phyloP scores from a whole-genome alignment of 2,113 vertebrate genomes.

The Tor tambroides region DNA sequence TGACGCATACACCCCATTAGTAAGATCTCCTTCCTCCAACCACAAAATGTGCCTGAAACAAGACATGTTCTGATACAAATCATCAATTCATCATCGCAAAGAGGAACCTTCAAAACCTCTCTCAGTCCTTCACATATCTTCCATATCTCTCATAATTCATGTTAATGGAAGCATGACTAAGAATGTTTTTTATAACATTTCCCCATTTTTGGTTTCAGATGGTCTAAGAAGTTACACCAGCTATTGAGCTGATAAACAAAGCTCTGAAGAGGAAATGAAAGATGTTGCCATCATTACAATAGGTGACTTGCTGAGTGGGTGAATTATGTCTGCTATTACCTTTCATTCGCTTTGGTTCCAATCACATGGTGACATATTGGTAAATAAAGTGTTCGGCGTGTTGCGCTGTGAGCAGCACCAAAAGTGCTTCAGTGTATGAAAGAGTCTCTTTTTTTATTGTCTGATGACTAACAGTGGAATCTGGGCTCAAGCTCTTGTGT shows the following conservation, averaged over 20 bases:
- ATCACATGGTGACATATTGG: not conserved
- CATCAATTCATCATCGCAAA: conserved; percentile 20
- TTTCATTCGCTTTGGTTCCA: not conserved
- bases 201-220: conserved; percentile 16
- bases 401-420: not conserved
- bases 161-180: no score
- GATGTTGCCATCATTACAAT: not conserved
- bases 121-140: conserved; percentile 13
- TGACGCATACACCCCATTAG: conserved; percentile 53
- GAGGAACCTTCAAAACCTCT: conserved; percentile 7
- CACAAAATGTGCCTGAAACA: conserved; percentile 51
- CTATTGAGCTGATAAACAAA: not conserved
- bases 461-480: conserved; percentile 47
- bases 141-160: not conserved
- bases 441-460: conserved; percentile 7
- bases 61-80: conserved; percentile 50
- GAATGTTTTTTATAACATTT: not conserved
- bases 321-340: not conserved
- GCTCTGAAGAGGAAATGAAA: not conserved
- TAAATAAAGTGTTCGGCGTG: not conserved
- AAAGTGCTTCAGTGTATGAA: not conserved
- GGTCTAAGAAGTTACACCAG: not conserved
- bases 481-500: conserved; percentile 36
- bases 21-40: conserved; percentile 52
- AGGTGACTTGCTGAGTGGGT: not conserved